Conservation (phyloP, 2,113 vertebrate species). For the Vireo altiloquus region DNA sequence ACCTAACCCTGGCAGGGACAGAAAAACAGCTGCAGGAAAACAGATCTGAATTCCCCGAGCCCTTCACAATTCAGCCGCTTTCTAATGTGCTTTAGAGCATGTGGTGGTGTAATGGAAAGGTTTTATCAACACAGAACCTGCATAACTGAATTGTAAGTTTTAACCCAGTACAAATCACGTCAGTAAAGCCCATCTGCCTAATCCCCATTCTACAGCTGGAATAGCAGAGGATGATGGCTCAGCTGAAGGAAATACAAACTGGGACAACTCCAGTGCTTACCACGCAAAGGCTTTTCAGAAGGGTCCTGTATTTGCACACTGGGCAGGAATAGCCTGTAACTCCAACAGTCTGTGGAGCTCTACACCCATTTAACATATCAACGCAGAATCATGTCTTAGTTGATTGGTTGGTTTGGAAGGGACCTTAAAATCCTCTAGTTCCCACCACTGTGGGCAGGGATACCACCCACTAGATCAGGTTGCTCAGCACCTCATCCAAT, state of each 20-base stretch:
- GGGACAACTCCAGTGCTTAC: background rate
- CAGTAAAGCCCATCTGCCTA: background rate
- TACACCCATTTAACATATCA: background rate
- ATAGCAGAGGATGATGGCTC: background rate
- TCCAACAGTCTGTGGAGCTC: background rate
- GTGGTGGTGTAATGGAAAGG: slow-evolving; percentile 2
- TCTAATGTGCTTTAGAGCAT: background rate
- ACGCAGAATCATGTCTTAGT: too few species aligned
- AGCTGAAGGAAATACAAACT: background rate
- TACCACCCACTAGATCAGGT: background rate
- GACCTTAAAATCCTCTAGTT: background rate
- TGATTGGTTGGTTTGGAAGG: background rate
- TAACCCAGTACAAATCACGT: background rate
- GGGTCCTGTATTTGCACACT: background rate
- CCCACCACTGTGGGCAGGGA: background rate
- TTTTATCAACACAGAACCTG: slow-evolving; percentile 48
- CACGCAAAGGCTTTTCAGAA: background rate
- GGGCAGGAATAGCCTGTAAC: background rate
- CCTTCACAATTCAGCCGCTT: background rate
- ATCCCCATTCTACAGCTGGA: background rate
- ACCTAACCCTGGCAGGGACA: background rate
- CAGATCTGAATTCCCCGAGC: slow-evolving; percentile 27
- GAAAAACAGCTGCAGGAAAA: slow-evolving; percentile 34
- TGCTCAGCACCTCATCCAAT: background rate
- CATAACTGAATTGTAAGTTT: slow-evolving; percentile 30